A percentile compares a stretch with the other conserved stretches of the same genome.
Conservation (phyloP, 2,797 vertebrate genomes). For the Mus spretus region DNA sequence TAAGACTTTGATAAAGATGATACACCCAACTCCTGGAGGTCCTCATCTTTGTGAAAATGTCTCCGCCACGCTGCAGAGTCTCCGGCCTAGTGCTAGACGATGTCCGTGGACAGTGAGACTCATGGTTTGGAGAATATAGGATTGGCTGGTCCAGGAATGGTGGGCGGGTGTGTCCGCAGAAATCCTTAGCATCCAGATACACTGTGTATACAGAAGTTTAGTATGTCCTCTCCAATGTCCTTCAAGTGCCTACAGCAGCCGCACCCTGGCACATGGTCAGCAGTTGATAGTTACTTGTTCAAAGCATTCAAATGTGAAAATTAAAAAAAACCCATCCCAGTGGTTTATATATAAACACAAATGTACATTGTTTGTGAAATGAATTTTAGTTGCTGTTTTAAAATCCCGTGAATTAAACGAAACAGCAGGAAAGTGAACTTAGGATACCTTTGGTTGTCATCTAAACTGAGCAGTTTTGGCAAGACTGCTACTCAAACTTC, state of each 20-base stretch:
- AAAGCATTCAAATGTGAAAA: conserved; percentile 47
- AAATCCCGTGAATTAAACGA: conserved; percentile 28
- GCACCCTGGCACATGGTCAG: not conserved
- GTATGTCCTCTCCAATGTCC: not conserved
- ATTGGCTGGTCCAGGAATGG: not conserved
- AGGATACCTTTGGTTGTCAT: not conserved
- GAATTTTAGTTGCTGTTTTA: conserved; percentile 38
- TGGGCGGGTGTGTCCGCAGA: not conserved
- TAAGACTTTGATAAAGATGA: not conserved
- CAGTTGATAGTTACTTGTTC: conserved; percentile 39
- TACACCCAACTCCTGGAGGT: not conserved
- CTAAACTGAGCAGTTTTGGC: conserved; percentile 47
- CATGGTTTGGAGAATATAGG: not conserved
- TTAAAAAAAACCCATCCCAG: not conserved
- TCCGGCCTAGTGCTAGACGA: not conserved
- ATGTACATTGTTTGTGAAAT: conserved; percentile 46
- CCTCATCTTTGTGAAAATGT: not conserved
- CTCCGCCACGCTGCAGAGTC: not conserved
- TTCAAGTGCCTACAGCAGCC: not conserved
- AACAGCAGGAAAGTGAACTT: not conserved
- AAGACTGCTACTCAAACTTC: conserved; percentile 44
- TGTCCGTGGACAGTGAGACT: not conserved
- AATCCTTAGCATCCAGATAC: not conserved
- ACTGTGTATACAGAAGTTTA: not conserved
- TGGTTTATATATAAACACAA: not conserved